A percentile compares a stretch with the other conserved stretches of the same genome.
phyloP scores from a whole-genome alignment of 2,113 vertebrate species.

The Sclerurus mexicanus region DNA sequence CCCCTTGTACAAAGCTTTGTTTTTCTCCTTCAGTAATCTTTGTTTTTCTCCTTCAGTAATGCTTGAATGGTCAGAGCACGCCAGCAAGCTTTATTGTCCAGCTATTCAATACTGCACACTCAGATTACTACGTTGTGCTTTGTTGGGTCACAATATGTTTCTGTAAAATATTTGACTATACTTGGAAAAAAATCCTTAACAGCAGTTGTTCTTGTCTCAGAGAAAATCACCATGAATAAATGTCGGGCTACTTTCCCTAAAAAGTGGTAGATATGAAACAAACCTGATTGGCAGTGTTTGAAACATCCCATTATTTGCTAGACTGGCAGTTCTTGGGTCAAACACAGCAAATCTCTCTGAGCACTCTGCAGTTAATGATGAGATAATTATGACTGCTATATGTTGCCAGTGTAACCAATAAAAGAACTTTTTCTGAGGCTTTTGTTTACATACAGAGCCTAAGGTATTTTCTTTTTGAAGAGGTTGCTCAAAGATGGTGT shows the following conservation, averaged over 20 bases:
- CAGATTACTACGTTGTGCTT: rapidly evolving
- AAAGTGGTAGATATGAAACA: not conserved
- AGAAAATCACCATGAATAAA: not conserved
- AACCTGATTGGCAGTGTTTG: not conserved
- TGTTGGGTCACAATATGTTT: not conserved
- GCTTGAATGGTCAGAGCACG: not conserved
- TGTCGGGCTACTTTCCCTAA: not conserved
- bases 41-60: not conserved
- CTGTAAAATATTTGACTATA: not conserved
- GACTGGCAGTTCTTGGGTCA: not conserved
- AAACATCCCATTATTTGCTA: not conserved
- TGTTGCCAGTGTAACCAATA: not conserved
- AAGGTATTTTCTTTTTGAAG: not conserved
- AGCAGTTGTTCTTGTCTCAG: not conserved
- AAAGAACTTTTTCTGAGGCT: not conserved
- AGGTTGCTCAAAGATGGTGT: not conserved
- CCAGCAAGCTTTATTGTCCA: not conserved
- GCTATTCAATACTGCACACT: rapidly evolving
- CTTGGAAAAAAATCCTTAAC: not conserved
- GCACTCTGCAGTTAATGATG: not conserved
- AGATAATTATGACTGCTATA: not conserved
- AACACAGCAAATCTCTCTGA: not conserved
- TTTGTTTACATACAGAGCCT: not conserved
- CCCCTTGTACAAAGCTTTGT: not conserved
- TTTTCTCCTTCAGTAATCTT: not conserved